Percentiles rank a stretch among this genome's conserved stretches.
Evolutionary conservation across 2,113 vertebrate species (phyloP).

Genomic region (Nycticebus coucang): DNA sequence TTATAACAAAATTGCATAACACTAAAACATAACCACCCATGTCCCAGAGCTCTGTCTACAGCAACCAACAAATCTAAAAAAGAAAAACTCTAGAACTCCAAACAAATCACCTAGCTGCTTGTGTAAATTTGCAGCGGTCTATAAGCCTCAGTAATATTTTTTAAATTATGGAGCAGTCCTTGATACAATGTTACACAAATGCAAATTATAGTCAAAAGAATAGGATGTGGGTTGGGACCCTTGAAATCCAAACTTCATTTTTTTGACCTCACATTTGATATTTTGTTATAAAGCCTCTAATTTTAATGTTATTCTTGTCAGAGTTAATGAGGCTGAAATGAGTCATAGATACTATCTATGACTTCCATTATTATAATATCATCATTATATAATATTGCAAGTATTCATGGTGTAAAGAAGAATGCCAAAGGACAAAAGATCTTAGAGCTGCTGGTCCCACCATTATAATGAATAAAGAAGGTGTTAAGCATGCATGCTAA

Average conservation of each 20-base stretch:
- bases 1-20: background rate
- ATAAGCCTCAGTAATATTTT: conserved; percentile 8
- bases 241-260: conserved; percentile 51
- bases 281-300: conserved; percentile 57
- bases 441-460: conserved; percentile 46
- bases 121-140: background rate
- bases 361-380: background rate
- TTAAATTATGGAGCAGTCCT: background rate
- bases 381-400: background rate
- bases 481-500: conserved; percentile 68
- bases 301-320: conserved; percentile 53
- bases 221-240: background rate
- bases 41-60: background rate
- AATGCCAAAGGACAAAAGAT: conserved; percentile 48
- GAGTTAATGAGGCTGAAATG: conserved; percentile 20
- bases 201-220: conserved; percentile 49
- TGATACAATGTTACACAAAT: conserved; percentile 25
- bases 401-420: background rate
- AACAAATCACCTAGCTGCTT: background rate
- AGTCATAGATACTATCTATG: background rate
- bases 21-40: conserved; percentile 5
- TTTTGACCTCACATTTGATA: conserved; percentile 46
- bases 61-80: conserved; percentile 1
- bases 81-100: conserved; percentile 13
- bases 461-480: conserved; percentile 69